Base-by-base conservation (phyloP, 2,113 vertebrate genomes). In the Mustela nigripes region DNA sequence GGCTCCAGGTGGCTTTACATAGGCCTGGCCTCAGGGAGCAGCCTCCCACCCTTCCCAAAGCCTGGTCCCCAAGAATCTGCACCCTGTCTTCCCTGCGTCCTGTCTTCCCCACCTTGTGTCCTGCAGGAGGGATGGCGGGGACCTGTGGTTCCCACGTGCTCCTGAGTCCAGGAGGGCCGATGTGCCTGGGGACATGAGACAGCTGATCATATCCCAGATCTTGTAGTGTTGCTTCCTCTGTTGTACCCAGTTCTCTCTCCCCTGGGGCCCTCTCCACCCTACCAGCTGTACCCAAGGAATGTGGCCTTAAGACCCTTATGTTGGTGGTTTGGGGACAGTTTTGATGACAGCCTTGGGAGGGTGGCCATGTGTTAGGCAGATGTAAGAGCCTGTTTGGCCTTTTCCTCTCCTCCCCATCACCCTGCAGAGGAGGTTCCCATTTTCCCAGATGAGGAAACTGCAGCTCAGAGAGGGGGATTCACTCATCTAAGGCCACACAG, bases 111-210 rank as follows among this genome's bases (percentile, higher is more conserved):
- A 26, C 9, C 60, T 11, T 62, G 24, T 10, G 16, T 62, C 24
- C 39, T 39, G 2, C 15, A 12, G 56, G 56, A 60, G 11, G 31
- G 22, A 12, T 11, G 15, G 19, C 0, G 2, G 4, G 0, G 48
- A 14, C 18, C 33, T 26, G 7, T 31, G 42, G 31, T 6, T 79
- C 80, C 42, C 15, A 11, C 2, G 0, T 39, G 67, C 22, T 45
- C 31, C 15, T 0, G 0, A 8, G 85, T 83, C 62, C 10, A 9
- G 9, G 65, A 39, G 19, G 19, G 39, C n/a, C 18, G 3, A 33
- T 28, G 2, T 7, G 28, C n/a, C 33, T 12, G 0, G 58, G 16
- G 4, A 45, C 33, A 5, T 24, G n/a, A 11, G 48, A 11, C 1
- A 10, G 19, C 89, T 9, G 22, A 36, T 50, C n/a, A 26, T 48